phyloP scores from a whole-genome alignment of 2,888 invertebrate species.

The Sarcophaga subvicina region DNA sequence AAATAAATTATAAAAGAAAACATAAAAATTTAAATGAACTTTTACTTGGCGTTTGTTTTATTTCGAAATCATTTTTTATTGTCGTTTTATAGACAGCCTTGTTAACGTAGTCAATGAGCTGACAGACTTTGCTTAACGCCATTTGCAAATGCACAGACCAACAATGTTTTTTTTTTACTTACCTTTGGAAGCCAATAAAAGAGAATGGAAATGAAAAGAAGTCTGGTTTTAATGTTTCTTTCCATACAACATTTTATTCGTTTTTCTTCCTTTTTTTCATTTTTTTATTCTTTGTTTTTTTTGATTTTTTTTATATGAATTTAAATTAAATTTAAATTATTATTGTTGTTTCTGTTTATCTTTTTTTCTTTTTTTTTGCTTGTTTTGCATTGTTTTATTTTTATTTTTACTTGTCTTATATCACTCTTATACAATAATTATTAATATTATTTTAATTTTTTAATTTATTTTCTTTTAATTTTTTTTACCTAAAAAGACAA shows the following conservation, averaged over 20 bases:
- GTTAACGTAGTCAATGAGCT: too few species aligned
- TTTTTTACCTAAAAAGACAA: conserved; percentile 66
- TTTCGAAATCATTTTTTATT: too few species aligned
- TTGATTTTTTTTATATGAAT: conserved; percentile 47
- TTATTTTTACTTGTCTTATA: background rate
- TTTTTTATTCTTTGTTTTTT: background rate
- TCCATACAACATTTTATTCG: conserved; percentile 29
- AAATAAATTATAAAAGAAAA: background rate
- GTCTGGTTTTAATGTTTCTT: conserved; percentile 7
- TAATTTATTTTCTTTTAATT: conserved; percentile 29
- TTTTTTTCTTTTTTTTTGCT: background rate
- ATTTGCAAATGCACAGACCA: background rate
- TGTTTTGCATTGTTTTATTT: background rate
- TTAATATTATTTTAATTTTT: background rate
- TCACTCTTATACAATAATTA: too few species aligned
- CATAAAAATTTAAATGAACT: background rate
- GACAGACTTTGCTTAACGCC: background rate
- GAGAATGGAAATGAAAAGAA: background rate
- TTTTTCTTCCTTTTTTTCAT: conserved; percentile 13
- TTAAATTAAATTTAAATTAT: conserved; percentile 68
- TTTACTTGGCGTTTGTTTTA: too few species aligned
- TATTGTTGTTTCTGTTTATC: conserved; percentile 42
- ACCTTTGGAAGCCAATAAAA: background rate
- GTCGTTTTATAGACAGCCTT: too few species aligned
- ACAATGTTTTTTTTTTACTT: background rate